phyloP scores from a whole-genome alignment of 2,888 invertebrate genomes.

The Standfussiana lucernea region DNA sequence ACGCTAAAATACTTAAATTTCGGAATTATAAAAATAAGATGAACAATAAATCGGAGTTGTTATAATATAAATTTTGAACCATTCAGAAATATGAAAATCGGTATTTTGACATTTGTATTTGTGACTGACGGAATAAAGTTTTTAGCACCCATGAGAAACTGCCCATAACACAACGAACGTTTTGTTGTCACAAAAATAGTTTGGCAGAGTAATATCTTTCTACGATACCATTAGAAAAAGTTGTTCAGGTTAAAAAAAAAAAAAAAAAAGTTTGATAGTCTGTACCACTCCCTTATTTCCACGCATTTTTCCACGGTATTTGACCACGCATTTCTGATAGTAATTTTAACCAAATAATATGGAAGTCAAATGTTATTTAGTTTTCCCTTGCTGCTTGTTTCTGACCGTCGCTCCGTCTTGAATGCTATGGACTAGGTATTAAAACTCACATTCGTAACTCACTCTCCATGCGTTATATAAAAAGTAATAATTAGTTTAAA shows the following conservation, averaged over 20 bases:
- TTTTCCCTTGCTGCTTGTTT: neutral
- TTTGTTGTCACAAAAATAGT: neutral
- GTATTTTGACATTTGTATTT: no score
- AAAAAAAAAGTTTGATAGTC: neutral
- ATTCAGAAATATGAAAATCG: no score
- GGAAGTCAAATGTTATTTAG: neutral
- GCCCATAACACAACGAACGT: neutral
- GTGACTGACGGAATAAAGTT: no score
- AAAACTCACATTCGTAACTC: neutral
- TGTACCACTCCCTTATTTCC: neutral
- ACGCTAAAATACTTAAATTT: no score
- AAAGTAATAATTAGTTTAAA: neutral
- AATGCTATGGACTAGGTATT: neutral
- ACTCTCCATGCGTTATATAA: slow-evolving; percentile 6
- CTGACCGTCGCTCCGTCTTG: neutral
- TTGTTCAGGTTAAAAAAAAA: no score
- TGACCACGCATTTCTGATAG: neutral
- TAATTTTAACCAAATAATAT: neutral
- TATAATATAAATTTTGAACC: no score
- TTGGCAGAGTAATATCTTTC: neutral
- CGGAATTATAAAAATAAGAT: no score
- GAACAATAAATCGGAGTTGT: no score
- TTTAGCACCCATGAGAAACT: no score
- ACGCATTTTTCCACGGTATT: no score
- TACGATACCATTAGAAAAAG: neutral